Percentiles rank a stretch among this genome's conserved stretches.
These are phyloP conservation scores for Netelia fuscicornis DNA, from an alignment of 2,888 invertebrate genomes.

Conservation along the genomic window DNA sequence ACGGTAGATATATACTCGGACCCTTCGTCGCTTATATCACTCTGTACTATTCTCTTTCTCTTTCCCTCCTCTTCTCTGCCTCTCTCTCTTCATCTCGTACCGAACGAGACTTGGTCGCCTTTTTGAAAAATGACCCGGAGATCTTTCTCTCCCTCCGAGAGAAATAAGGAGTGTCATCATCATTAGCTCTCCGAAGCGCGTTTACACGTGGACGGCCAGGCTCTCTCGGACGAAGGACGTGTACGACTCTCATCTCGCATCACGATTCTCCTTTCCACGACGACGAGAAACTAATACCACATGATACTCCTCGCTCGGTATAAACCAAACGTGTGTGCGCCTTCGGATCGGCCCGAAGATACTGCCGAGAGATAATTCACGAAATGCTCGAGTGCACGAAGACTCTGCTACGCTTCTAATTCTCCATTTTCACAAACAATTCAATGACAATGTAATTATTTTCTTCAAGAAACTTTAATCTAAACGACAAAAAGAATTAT, in stretches of 20 bases:
- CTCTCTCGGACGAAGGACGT: slow-evolving; percentile 41
- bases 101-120: slow-evolving; percentile 67
- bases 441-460: background rate
- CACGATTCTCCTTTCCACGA: slow-evolving; percentile 26
- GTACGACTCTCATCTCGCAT: background rate
- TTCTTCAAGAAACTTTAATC: background rate
- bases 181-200: slow-evolving; percentile 82
- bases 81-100: slow-evolving; percentile 55
- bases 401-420: too few relatives aligned
- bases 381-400: background rate
- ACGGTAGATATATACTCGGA: slow-evolving; percentile 8
- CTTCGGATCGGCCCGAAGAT: background rate
- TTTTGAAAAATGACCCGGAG: slow-evolving; percentile 84
- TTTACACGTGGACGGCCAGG: slow-evolving; percentile 75
- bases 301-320: slow-evolving; percentile 8
- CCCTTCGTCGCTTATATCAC: slow-evolving; percentile 22
- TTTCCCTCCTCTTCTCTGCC: slow-evolving; percentile 68
- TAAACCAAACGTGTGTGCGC: background rate
- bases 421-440: background rate
- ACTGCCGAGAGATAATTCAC: background rate
- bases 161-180: slow-evolving; percentile 85
- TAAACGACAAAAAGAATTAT: too few relatives aligned
- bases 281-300: slow-evolving; percentile 41
- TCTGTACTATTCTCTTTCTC: slow-evolving; percentile 33
- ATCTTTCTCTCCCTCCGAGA: slow-evolving; percentile 76